Evolutionary conservation across 2,797 vertebrate species (phyloP).

Genomic region (Xerus rutilus): DNA sequence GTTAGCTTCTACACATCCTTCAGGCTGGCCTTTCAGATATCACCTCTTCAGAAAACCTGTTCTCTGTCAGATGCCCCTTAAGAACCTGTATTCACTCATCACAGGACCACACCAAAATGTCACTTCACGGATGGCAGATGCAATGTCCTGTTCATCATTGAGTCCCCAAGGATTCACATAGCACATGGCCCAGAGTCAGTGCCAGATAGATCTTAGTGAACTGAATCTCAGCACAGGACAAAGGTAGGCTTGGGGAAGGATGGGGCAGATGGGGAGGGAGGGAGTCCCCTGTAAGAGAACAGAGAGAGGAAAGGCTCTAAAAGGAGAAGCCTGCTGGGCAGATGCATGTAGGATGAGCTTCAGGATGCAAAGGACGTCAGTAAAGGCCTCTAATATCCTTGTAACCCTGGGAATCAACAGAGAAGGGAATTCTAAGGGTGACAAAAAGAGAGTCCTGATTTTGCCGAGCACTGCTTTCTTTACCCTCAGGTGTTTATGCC

Average conservation of each 20-base stretch:
- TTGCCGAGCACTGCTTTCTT: neutral
- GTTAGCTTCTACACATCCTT: neutral
- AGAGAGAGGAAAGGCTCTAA: neutral
- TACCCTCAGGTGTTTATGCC: neutral
- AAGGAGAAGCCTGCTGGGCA: neutral
- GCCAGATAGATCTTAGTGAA: neutral
- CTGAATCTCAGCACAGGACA: neutral
- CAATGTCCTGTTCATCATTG: neutral
- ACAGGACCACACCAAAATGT: neutral
- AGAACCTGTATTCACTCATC: neutral
- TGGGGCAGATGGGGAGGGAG: neutral
- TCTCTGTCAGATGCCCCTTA: neutral
- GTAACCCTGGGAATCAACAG: neutral
- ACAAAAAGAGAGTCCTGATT: neutral
- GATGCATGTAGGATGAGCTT: neutral
- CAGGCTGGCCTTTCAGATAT: neutral
- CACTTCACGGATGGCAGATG: neutral
- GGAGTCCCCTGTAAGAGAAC: neutral
- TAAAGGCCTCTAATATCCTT: neutral
- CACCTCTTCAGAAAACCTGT: neutral
- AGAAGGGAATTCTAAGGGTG: neutral
- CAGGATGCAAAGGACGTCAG: neutral
- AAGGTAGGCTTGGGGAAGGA: neutral
- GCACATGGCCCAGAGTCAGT: neutral
- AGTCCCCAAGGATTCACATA: neutral